Evolutionary conservation across 2,888 invertebrate genomes (phyloP), one percentile per base, ranked within the genome.

Genomic region (Scaptomyza polygonia): DNA sequence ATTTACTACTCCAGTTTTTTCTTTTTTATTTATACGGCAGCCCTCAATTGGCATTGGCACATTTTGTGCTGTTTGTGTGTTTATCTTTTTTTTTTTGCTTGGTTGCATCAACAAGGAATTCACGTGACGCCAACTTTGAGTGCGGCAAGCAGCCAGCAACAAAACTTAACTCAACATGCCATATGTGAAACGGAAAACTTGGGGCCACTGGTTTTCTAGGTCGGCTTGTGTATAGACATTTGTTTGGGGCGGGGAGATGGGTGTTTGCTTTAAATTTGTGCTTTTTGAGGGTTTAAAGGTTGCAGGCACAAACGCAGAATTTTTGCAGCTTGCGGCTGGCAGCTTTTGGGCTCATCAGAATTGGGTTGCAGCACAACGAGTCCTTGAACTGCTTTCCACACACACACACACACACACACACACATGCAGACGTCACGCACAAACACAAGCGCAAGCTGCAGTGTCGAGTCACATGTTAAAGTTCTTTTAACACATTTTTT

Each of bases 101-200:
- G 32, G 43, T 68, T 56, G 67, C 78, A 73, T 71, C 70, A 79
- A 81, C 79, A 72, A 82, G 80, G 72, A 76, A 83, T 76, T 63
- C 77, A 70, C 63, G 77, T 68, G 80, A 83, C 86, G 84, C 82
- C 66, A 82, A 83, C 86, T 85, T 82, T 81, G 72, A 64, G 34
- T 43, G 36, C 34, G 29, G 34, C n/a, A n/a, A n/a, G n/a, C n/a
- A n/a, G n/a, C n/a, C n/a, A 34, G 16, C 45, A 64, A 21, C 21
- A 21, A 14, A 58, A 16, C 42, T 52, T 67, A 67, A 55, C 53
- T 39, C 39, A 39, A 62, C 69, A 63, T 40, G 68, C n/a, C 39
- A 73, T 73, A 67, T 49, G 36, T 52, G 27, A 34, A 42, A 53
- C 52, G 14, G 21, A 21, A 39, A 44, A 44, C 44, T 36, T 45